Conservation (phyloP, 2,797 vertebrate genomes). For the Propithecus perrieri region DNA sequence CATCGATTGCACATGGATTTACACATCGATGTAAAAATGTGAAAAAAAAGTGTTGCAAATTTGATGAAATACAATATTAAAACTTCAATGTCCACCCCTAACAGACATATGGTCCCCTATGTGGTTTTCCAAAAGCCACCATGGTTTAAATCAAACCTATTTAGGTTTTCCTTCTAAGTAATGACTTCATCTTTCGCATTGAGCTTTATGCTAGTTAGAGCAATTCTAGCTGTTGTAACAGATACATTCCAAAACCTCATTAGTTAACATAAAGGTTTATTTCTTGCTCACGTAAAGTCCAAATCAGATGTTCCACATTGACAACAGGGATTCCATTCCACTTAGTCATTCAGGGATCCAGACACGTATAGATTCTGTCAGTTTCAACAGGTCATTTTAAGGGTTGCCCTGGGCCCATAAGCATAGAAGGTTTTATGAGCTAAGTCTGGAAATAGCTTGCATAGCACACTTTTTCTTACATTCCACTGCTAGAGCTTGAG, state of each 20-base stretch:
- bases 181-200: background rate
- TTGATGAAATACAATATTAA: background rate
- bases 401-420: background rate
- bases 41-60: background rate
- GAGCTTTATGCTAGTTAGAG: background rate
- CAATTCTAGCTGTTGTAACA: background rate
- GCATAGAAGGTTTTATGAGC: background rate
- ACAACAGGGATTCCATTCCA: background rate
- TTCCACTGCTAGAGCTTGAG: background rate
- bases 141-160: background rate
- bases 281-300: background rate
- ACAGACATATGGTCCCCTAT: background rate
- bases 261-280: background rate
- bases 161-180: background rate
- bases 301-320: background rate
- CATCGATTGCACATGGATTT: background rate
- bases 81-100: background rate
- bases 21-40: background rate
- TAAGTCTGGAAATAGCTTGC: background rate
- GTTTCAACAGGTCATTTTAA: background rate
- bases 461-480: background rate
- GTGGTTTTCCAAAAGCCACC: slow-evolving; percentile 9
- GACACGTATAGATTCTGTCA: background rate
- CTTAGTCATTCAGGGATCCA: background rate
- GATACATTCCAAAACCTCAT: background rate